phyloP scores from a whole-genome alignment of 64 coral and sea anemone genomes.

The Catalaphyllia jardinei region DNA sequence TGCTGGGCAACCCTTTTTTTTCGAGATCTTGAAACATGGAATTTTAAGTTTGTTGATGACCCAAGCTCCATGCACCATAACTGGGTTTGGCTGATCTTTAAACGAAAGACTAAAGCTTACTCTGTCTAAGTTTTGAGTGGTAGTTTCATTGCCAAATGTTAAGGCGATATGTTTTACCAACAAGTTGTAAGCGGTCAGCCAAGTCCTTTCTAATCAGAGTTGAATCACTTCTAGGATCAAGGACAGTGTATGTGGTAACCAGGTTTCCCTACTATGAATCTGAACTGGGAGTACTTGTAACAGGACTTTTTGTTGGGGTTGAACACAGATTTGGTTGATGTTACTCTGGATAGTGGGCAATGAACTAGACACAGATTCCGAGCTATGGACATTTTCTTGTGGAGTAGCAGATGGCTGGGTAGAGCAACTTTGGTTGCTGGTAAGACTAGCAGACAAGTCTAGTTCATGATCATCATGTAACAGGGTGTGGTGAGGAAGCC shows the following conservation, averaged over 20 bases:
- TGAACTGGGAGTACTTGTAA: slow-evolving; percentile 8
- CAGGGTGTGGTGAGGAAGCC: neutral
- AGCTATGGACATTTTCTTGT: neutral
- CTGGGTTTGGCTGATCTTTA: too few relatives aligned
- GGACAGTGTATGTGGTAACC: neutral
- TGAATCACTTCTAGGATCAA: slow-evolving; percentile 37
- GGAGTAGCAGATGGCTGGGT: neutral
- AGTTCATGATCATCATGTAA: neutral
- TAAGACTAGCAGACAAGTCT: neutral
- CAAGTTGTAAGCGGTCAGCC: slow-evolving; percentile 22
- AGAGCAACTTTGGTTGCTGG: neutral
- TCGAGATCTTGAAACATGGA: too few relatives aligned
- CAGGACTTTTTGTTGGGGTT: neutral
- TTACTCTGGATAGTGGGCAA: neutral
- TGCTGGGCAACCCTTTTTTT: too few relatives aligned
- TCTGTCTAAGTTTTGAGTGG: too few relatives aligned
- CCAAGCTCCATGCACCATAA: too few relatives aligned
- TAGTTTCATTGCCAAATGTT: neutral
- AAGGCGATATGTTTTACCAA: neutral
- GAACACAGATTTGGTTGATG: slow-evolving; percentile 7
- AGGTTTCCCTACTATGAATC: neutral
- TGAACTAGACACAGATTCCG: neutral
- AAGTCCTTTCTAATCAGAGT: slow-evolving; percentile 41
- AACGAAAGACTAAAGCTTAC: too few relatives aligned
- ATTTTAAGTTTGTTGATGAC: too few relatives aligned